Evolutionary conservation across 1,140 invertebrate genomes (phyloP).

Genomic region (Trichonephila inaurata): DNA sequence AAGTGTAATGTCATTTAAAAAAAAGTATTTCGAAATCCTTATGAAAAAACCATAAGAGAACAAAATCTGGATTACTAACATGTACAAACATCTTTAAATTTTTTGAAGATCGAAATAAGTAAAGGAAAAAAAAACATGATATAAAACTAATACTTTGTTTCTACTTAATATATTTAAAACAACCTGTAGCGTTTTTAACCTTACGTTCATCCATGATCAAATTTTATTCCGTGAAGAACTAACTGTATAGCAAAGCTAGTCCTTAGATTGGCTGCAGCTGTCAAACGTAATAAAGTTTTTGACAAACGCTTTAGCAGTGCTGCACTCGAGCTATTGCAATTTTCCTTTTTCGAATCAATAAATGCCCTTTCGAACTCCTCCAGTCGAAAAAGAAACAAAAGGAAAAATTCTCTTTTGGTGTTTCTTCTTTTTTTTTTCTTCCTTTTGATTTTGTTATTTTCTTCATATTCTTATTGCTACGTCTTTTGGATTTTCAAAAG

Average conservation of each 20-base stretch:
- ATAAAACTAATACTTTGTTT: too few species aligned
- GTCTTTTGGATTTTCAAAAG: conserved; percentile 56
- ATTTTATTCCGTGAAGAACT: conserved; percentile 1
- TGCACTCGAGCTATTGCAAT: conserved; percentile 44
- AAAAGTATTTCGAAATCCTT: too few species aligned
- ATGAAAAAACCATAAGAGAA: too few species aligned
- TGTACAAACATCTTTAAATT: too few species aligned
- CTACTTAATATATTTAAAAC: too few species aligned
- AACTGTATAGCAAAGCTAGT: background rate
- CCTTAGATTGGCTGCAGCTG: conserved; percentile 57
- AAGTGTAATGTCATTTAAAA: too few species aligned
- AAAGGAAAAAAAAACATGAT: too few species aligned
- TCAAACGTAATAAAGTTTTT: conserved; percentile 73
- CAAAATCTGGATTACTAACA: too few species aligned
- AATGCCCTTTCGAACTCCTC: conserved; percentile 56
- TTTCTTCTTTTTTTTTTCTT: background rate
- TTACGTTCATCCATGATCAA: conserved; percentile 14
- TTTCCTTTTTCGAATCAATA: conserved; percentile 65
- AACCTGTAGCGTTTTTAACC: conserved; percentile 35
- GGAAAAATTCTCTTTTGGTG: conserved; percentile 23
- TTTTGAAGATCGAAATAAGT: too few species aligned
- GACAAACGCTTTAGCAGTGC: conserved; percentile 53
- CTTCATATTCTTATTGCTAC: background rate
- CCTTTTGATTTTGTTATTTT: background rate
- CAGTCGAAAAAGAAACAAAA: conserved; percentile 51